Base-by-base conservation (phyloP, 2,113 vertebrate species). In the Aleadryas rufinucha region DNA sequence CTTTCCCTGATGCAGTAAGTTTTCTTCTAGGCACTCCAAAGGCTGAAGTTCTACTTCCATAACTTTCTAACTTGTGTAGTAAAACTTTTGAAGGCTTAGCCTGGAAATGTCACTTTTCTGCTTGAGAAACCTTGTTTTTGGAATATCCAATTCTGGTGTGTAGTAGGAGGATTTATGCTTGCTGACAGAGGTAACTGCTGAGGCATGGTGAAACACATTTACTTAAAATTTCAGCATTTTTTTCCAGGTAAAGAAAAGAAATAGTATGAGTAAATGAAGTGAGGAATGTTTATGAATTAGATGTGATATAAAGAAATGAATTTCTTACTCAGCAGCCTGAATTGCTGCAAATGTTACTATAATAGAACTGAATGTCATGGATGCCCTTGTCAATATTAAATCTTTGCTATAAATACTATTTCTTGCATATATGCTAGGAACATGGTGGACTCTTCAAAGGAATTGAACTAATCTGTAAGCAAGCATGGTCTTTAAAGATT, bases 91-190 rank as follows among this genome's bases (percentile, higher is more conserved):
- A 78, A 53, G 31, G 8, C 24, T 96, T 92, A 93, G 17, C 49
- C 57, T 91, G 56, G 45, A 94, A 97, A 96, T 93, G 75, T 84
- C 93, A 94, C 93, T 96, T 91, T 96, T 96, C 94, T 94, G 92
- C 95, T 89, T 93, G 82, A 96, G 54, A 93, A 91, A 35, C 30
- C 26, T 87, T 70, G n/a, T 10, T 91, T 96, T 94, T 82, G 68
- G 71, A 91, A 72, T 84, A 90, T 82, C 35, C 21, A 69, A 2
- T 53, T 88, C 39, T 49, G 5, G 33, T 69, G 31, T 82, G 14
- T 66, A 82, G 60, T 56, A 80, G 66, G 80, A 95, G 84, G 94
- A 96, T 97, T 97, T 97, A 89, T 95, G n/a, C 42, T 89, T 93
- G 64, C 56, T 90, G 92, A 93, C 79, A 95, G 53, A 96, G 45